Base-by-base conservation (phyloP, 2,888 invertebrate species). In the Nudaria mundana region DNA sequence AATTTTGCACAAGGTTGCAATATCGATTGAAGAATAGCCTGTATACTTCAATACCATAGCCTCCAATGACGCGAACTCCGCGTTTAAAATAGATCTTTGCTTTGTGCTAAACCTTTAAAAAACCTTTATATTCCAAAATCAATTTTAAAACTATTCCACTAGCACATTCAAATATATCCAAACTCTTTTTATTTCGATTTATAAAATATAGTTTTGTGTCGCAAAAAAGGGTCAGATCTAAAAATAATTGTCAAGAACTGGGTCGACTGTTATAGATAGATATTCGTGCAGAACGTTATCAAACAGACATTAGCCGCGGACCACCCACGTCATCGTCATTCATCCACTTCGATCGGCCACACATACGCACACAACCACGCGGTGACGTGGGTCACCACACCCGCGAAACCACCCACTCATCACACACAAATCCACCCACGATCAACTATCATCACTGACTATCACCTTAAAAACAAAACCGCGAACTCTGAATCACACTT, bases 261-360 rank as follows among this genome's bases (percentile, higher is more conserved):
- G 28, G 18, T 14, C 25, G 34, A 16, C 55, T 58, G 56, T 51
- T 54, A 48, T 45, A 60, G 64, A 56, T 57, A 59, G 64, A 61
- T 62, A 64, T 64, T 52, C 56, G 58, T 64, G 60, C 56, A 34
- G 43, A 51, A 44, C 70, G 75, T 78, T 81, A 84, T 81, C 78
- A 82, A 74, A 79, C 74, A 77, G 76, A 78, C 70, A 80, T 81
- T 79, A 81, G 76, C 66, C 48, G 63, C 71, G 62, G 55, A 53
- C 58, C 58, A 55, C 75, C 74, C 76, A 83, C 86, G 86, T 86
- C 86, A 84, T 73, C 65, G 72, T 73, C 87, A 87, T 87, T 86
- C 87, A 87, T 86, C 67, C 64, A 61, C 65, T 83, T 84, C 83
- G 83, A 84, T 83, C 83, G 77, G 72, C 79, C 83, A 56, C 83